Evolutionary conservation across 2,888 invertebrate species (phyloP).

Genomic region (Mesorhabditis belari): DNA sequence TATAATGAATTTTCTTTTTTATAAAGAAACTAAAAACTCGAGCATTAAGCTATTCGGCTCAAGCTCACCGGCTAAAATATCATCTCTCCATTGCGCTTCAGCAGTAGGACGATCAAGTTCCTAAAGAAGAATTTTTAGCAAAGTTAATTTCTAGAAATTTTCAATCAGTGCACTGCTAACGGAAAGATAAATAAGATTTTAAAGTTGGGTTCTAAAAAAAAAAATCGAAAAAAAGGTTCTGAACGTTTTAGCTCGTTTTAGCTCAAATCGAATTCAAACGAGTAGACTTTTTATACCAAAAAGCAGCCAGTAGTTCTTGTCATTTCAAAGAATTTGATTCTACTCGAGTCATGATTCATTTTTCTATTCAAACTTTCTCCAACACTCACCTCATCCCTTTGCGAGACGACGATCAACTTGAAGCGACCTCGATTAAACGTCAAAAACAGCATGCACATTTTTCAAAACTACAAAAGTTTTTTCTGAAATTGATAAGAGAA

Average conservation of each 20-base stretch:
- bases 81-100: constrained; percentile 33
- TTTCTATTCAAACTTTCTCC: not conserved
- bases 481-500: not conserved
- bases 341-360: not conserved
- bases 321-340: too few relatives aligned
- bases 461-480: too few relatives aligned
- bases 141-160: constrained; percentile 36
- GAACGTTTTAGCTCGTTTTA: too few relatives aligned
- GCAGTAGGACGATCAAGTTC: constrained; percentile 30
- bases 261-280: too few relatives aligned
- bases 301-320: too few relatives aligned
- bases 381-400: constrained; percentile 43
- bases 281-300: too few relatives aligned
- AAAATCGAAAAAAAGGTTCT: too few relatives aligned
- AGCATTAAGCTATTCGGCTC: not conserved
- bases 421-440: constrained; percentile 3
- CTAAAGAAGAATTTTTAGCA: constrained; percentile 46
- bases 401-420: constrained; percentile 41
- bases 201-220: too few relatives aligned
- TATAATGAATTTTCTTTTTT: not conserved
- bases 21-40: not conserved
- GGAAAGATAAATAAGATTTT: too few relatives aligned
- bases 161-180: too few relatives aligned
- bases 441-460: not conserved
- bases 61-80: constrained; percentile 29